Evolutionary conservation across 2,888 invertebrate species (phyloP).

Genomic region (Bruchidius siliquastri): DNA sequence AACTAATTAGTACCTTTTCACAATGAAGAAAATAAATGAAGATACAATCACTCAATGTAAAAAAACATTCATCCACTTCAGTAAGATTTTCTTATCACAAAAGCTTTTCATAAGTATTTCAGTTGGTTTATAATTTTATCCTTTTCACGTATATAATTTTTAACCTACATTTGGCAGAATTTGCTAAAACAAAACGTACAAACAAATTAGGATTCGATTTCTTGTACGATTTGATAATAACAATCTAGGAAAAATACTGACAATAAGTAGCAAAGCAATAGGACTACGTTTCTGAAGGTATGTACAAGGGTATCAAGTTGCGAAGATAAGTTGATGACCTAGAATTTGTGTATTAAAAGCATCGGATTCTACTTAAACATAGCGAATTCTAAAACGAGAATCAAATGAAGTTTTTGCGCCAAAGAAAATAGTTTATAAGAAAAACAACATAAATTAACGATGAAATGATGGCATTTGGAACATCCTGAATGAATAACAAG

Average conservation of each 20-base stretch:
- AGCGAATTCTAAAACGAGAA: too few relatives aligned
- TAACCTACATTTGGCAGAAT: constrained; percentile 28
- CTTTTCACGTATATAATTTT: constrained; percentile 10
- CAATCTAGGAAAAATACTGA: constrained; percentile 17
- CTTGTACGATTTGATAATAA: constrained; percentile 13
- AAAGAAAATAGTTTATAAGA: too few relatives aligned
- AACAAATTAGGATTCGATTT: constrained; percentile 4
- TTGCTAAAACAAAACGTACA: constrained; percentile 5
- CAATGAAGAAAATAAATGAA: constrained; percentile 18
- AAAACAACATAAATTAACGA: too few relatives aligned
- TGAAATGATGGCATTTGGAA: too few relatives aligned
- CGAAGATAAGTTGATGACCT: not conserved
- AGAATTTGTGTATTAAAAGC: not conserved
- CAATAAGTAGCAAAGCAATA: constrained; percentile 3
- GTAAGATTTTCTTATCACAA: constrained; percentile 29
- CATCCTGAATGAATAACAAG: too few relatives aligned
- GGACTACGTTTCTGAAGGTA: not conserved
- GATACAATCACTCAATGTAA: constrained; percentile 22
- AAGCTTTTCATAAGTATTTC: constrained; percentile 28
- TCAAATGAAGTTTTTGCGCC: too few relatives aligned
- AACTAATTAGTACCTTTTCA: constrained; percentile 25
- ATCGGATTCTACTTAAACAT: too few relatives aligned
- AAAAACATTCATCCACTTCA: constrained; percentile 16
- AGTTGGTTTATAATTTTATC: constrained; percentile 18
- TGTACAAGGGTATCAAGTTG: not conserved